Base-by-base conservation (phyloP, 2,888 invertebrate species). In the Thecophora atra region DNA sequence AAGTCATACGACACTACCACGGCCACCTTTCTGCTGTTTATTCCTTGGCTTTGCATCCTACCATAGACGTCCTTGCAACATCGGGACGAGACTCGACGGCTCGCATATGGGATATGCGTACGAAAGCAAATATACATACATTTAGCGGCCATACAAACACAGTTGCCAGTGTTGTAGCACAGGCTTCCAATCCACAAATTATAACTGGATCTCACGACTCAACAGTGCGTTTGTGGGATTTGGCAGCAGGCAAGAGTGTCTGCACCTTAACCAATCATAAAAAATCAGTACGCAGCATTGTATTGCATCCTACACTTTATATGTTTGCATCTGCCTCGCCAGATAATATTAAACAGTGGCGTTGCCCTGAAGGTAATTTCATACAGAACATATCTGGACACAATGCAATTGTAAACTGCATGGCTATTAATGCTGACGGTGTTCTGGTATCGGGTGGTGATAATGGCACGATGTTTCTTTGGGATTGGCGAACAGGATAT, bases 401-500 rank as follows among this genome's bases (percentile, higher is more conserved):
- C 85, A 99, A 97, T 85, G 95, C 98, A 0, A 99, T 99, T 77
- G 92, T 99, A 37, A 99, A 99, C 88, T 96, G 98, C 80, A 89
- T 99, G 87, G 97, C 96, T 0, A 93, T 96, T 7, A 99, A 99
- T 88, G 90, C 93, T 0, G 98, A 98, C 81, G 96, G 97, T 0
- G 99, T 99, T 15, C 88, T 99, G 4, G 98, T 99, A 2, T 99
- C 98, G 6, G 99, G 98, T 4, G 99, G 97, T 26, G 99, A 99
- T 85, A 99, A 99, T 84, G 99, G 99, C 0, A 96, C 98, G 0
- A 90, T 99, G 89, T 93, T 95, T 86, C 94, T 96, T 81, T 99
- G 99, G 99, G 99, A 99, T 85, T 99, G 99, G 99, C 90, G 96
- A 81, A 98, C 98, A 0, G 99, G 99, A 0, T 99, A 99, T 83